Conservation (phyloP, 2,797 vertebrate species). For the Okamejei kenojei region DNA sequence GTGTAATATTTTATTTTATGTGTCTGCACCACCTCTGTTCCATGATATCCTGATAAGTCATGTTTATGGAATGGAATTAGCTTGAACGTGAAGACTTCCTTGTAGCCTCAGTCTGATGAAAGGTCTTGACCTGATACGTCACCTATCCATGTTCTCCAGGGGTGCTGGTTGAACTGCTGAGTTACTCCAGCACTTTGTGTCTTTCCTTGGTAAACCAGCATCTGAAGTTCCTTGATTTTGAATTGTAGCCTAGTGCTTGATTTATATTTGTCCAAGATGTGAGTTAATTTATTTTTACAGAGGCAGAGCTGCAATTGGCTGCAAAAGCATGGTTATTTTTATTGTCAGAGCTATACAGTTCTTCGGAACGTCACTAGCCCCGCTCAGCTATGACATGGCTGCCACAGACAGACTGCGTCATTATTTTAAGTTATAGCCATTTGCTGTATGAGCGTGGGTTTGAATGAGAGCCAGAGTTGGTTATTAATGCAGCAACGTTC, state of each 20-base stretch:
- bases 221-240: no score
- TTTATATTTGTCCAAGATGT: neutral
- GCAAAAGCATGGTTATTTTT: neutral
- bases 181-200: no score
- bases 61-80: no score
- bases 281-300: neutral
- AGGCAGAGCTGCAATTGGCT: neutral
- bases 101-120: no score
- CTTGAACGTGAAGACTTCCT: no score
- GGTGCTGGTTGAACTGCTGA: no score
- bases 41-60: no score
- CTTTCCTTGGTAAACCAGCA: no score
- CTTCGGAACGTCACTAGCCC: neutral
- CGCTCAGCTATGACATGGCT: neutral
- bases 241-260: neutral
- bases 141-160: no score
- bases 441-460: neutral
- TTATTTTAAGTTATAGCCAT: neutral
- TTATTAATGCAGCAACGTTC: neutral
- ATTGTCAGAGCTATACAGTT: neutral
- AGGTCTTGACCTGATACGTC: no score
- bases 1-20: neutral
- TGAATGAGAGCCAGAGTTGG: conserved; percentile 6
- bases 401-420: conserved; percentile 23
- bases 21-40: neutral